phyloP scores from a whole-genome alignment of 2,797 vertebrate species.

The Columba guinea region DNA sequence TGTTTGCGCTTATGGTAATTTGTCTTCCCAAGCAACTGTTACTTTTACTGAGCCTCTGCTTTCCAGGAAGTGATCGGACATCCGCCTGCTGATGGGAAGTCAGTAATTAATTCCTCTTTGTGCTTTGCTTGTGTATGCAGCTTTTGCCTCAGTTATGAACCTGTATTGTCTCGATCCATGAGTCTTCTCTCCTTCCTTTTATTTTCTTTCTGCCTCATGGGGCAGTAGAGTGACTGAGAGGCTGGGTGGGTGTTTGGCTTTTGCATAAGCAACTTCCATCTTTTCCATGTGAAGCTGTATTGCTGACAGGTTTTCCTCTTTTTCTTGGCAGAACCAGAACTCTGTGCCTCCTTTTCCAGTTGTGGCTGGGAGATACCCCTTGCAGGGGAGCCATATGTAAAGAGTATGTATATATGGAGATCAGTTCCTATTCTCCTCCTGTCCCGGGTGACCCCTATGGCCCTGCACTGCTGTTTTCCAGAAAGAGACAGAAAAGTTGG shows the following conservation, averaged over 20 bases:
- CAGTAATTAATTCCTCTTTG: not conserved
- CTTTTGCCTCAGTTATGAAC: not conserved
- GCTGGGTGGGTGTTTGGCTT: not conserved
- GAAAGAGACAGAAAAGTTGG: not conserved
- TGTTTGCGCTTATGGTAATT: not conserved
- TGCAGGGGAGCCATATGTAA: not conserved
- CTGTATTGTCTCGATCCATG: not conserved
- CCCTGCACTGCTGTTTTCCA: not conserved
- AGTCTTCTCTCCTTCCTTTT: not conserved
- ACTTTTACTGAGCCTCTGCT: not conserved
- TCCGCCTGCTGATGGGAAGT: not conserved
- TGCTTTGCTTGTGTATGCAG: not conserved
- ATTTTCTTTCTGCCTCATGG: not conserved
- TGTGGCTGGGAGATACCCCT: not conserved
- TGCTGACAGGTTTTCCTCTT: not conserved
- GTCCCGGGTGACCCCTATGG: fast-evolving
- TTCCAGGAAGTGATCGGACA: not conserved
- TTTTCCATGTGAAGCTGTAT: not conserved
- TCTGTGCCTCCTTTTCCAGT: not conserved
- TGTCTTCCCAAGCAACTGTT: not conserved
- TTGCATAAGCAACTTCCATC: not conserved
- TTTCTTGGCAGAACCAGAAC: not conserved
- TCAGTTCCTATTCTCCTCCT: not conserved
- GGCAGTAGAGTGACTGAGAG: not conserved
- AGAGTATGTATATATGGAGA: not conserved